phyloP scores from a whole-genome alignment of 2,797 vertebrate species.

The Halcyon smyrnensis region DNA sequence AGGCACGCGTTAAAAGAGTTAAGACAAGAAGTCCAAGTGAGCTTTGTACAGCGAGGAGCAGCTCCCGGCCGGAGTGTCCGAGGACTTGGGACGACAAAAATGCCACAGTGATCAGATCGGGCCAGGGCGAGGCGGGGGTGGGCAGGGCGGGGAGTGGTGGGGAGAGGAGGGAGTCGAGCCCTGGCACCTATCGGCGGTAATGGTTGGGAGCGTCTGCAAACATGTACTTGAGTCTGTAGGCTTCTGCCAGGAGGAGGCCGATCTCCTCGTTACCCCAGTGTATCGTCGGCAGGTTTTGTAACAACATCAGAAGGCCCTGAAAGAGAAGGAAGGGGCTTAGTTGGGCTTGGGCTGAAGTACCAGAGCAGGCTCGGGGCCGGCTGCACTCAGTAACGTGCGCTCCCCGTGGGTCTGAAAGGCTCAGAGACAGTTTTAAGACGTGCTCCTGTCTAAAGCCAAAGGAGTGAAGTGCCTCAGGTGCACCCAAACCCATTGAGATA shows the following conservation, averaged over 20 bases:
- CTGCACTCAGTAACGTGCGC: fast-evolving
- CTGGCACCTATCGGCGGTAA: constrained; percentile 90
- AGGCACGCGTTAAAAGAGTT: constrained; percentile 72
- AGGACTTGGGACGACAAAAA: constrained; percentile 50
- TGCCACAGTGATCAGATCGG: constrained; percentile 78
- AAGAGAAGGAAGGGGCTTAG: constrained; percentile 22
- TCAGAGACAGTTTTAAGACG: neutral
- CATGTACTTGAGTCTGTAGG: constrained; percentile 99
- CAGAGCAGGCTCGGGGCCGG: fast-evolving
- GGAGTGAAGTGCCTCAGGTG: neutral
- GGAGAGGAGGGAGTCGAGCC: constrained; percentile 21
- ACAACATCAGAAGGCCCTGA: constrained; percentile 95
- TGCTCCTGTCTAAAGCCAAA: neutral
- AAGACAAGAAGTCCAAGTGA: constrained; percentile 72
- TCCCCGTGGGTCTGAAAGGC: neutral
- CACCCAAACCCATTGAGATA: neutral
- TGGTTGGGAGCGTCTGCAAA: constrained; percentile 98
- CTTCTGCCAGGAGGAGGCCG: constrained; percentile 95
- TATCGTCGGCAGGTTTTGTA: constrained; percentile 98
- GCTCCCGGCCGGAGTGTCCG: constrained; percentile 62
- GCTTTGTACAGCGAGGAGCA: constrained; percentile 77
- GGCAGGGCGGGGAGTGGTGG: fast-evolving
- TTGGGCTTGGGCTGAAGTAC: neutral
- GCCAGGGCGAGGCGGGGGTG: constrained; percentile 23
- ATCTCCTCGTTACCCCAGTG: constrained; percentile 99